phyloP scores from a whole-genome alignment of 2,113 vertebrate genomes.

The Noctilio leporinus region DNA sequence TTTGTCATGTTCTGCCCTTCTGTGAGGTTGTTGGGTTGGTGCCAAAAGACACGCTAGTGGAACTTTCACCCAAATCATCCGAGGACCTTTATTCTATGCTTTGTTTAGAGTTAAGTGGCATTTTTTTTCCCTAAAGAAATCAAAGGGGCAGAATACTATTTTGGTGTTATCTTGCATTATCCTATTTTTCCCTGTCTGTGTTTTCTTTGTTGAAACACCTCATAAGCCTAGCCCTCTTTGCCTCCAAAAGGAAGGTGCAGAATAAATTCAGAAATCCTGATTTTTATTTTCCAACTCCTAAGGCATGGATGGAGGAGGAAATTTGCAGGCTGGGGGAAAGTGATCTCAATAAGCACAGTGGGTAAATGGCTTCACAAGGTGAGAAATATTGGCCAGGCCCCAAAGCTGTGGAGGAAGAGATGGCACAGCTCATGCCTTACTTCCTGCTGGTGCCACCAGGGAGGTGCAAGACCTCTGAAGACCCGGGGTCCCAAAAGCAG shows the following conservation, averaged over 20 bases:
- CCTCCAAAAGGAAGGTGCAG: neutral
- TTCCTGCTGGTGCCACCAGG: neutral
- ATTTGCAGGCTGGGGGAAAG: neutral
- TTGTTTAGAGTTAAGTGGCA: neutral
- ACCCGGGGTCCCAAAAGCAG: neutral
- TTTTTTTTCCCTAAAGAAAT: neutral
- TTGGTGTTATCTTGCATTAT: neutral
- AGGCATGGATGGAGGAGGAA: neutral
- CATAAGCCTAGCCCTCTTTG: neutral
- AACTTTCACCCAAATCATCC: neutral
- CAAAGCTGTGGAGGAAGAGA: neutral
- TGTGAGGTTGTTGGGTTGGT: neutral
- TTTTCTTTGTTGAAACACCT: neutral
- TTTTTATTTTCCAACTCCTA: neutral
- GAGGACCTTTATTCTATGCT: neutral
- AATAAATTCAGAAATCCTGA: neutral
- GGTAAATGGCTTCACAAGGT: neutral
- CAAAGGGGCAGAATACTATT: neutral
- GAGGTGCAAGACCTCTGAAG: neutral
- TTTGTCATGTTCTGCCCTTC: neutral
- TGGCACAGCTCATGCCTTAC: neutral
- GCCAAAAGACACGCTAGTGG: neutral
- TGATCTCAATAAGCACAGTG: neutral
- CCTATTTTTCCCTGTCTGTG: neutral
- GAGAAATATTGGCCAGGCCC: neutral